phyloP scores from a whole-genome alignment of 2,888 invertebrate genomes.

The Cerceris ruficornis region DNA sequence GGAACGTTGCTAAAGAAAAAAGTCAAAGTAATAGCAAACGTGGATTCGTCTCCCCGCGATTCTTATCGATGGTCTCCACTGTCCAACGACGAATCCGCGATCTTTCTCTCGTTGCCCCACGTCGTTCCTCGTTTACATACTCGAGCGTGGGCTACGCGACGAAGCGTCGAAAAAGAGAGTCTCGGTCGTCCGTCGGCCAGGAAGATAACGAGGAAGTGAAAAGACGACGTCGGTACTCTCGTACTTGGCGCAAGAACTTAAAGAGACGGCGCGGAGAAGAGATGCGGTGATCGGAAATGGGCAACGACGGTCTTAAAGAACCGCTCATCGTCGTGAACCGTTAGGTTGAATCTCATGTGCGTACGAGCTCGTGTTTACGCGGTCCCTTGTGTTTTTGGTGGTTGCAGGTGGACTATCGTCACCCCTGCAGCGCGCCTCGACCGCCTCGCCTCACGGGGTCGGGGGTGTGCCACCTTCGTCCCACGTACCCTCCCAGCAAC shows the following conservation, averaged over 20 bases:
- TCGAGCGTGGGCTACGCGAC: constrained; percentile 49
- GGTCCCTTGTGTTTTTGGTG: constrained; percentile 79
- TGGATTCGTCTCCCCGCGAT: constrained; percentile 23
- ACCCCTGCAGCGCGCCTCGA: constrained; percentile 81
- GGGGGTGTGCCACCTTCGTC: constrained; percentile 76
- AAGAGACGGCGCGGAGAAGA: constrained; percentile 21
- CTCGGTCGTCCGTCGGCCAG: constrained; percentile 59
- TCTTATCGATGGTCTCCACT: constrained; percentile 1
- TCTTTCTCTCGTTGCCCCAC: constrained; percentile 61
- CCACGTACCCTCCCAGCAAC: constrained; percentile 77
- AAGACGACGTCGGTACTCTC: constrained; percentile 18
- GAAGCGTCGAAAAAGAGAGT: constrained; percentile 78
- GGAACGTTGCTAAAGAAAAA: constrained; percentile 4
- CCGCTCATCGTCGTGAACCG: constrained; percentile 36
- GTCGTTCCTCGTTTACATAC: constrained; percentile 60
- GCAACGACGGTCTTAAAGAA: constrained; percentile 10
- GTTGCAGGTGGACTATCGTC: constrained; percentile 82
- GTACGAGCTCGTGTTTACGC: constrained; percentile 71
- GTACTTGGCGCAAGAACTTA: constrained; percentile 30
- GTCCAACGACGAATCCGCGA: constrained; percentile 28
- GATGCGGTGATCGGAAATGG: constrained; percentile 43
- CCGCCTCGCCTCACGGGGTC: constrained; percentile 80
- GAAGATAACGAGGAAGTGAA: constrained; percentile 47
- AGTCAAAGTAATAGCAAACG: not conserved
- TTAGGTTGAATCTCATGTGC: constrained; percentile 44